phyloP scores from a whole-genome alignment of 2,113 vertebrate species.

The Sinocyclocheilus anshuiensis region DNA sequence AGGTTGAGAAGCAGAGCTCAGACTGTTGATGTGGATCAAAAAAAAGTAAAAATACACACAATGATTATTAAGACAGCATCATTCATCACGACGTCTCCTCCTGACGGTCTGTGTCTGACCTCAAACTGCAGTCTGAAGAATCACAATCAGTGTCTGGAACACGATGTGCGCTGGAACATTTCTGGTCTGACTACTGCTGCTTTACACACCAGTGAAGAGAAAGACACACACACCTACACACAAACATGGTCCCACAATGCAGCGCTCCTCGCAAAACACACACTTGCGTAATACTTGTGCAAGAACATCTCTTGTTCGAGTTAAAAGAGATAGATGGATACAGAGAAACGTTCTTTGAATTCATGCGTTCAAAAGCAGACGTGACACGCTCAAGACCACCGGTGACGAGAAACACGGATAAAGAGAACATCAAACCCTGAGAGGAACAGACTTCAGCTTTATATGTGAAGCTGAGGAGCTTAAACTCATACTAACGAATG shows the following conservation, averaged over 20 bases:
- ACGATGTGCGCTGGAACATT: not conserved
- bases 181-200: not conserved
- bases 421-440: not conserved
- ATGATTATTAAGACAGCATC: not conserved
- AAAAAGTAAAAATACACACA: not conserved
- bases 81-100: not conserved
- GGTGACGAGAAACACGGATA: not conserved
- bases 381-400: not conserved
- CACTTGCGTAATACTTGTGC: not conserved
- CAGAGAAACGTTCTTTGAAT: not conserved
- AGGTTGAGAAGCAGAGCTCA: not conserved
- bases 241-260: not conserved
- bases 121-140: not conserved
- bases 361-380: not conserved
- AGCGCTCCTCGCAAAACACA: not conserved
- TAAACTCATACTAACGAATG: not conserved
- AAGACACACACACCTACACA: conserved; percentile 26
- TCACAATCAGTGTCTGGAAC: not conserved
- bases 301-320: conserved; percentile 31
- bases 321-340: not conserved
- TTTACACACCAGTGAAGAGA: not conserved
- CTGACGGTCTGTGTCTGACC: not conserved
- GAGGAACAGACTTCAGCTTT: not conserved
- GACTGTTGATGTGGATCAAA: not conserved
- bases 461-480: not conserved